Conservation (phyloP, 2,888 invertebrate genomes). For the Hyalella azteca region DNA sequence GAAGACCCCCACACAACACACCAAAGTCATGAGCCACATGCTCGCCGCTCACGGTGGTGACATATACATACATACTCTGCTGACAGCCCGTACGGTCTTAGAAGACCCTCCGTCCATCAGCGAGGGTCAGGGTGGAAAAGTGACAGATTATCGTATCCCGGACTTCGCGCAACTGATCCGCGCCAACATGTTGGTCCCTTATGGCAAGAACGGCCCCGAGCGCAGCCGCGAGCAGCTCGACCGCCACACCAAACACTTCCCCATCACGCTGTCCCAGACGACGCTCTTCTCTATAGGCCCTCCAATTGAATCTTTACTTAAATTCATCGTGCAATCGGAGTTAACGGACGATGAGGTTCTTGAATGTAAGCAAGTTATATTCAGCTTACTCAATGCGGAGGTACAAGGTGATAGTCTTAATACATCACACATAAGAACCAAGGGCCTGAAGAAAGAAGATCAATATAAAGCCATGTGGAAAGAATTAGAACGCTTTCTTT, state of each 20-base stretch:
- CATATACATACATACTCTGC: constrained; percentile 91
- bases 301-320: constrained; percentile 80
- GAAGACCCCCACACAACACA: constrained; percentile 78
- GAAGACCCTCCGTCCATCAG: constrained; percentile 95
- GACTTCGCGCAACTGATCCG: constrained; percentile 90
- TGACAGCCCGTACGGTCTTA: constrained; percentile 80
- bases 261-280: constrained; percentile 85
- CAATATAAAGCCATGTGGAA: constrained; percentile 90
- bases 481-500: constrained; percentile 83
- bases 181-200: constrained; percentile 80
- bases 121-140: constrained; percentile 91
- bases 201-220: constrained; percentile 63
- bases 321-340: constrained; percentile 80
- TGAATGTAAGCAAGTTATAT: constrained; percentile 84
- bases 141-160: constrained; percentile 79
- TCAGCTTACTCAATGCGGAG: constrained; percentile 80
- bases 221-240: constrained; percentile 70
- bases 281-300: constrained; percentile 82
- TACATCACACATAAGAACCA: constrained; percentile 65
- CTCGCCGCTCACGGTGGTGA: constrained; percentile 93
- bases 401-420: constrained; percentile 82
- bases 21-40: constrained; percentile 89
- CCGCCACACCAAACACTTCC: constrained; percentile 79
- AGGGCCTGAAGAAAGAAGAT: constrained; percentile 71
- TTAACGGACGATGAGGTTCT: constrained; percentile 84